Evolutionary conservation across 2,888 invertebrate species (phyloP), one percentile per base, ranked within the genome.

Genomic region (Leptura quadrifasciata): DNA sequence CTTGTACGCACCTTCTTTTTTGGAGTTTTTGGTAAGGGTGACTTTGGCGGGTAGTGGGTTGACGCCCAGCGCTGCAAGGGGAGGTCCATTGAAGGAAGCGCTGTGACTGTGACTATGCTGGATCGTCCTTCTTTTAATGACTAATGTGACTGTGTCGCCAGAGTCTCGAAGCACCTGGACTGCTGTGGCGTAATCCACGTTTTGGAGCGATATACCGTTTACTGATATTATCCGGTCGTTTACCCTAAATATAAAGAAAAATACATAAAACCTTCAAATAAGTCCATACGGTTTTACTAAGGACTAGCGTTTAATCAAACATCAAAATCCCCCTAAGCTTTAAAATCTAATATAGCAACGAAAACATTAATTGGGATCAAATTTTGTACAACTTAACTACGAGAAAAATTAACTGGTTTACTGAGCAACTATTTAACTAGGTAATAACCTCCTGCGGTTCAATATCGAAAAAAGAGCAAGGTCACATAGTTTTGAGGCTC

Each of bases 221-320:
- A 98, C 99, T 73, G 97, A 96, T 81, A 98, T 94, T 86, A 99
- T 98, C 81, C 99, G 93, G 91, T 99, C 99, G 90, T 99, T 99
- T 55, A 98, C 97, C 90, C 98, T 99, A 92, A 24, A 90, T 86
- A 79, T 74, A 80, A 74, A 31, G 8, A 31, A 2, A 31, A 31
- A 31, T 4, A 31, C 5, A 8, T 4, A 31, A 31, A 55, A 15
- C 15, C 47, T 54, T n/a, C n/a, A n/a, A n/a, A n/a, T 54, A 35
- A 64, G 20, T 9, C 15, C 8, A 17, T 52, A 8, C 6, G 17
- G 8, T 47, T 52, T 17, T 12, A 52, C 24, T 5, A n/a, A n/a
- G n/a, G n/a, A n/a, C n/a, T n/a, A n/a, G n/a, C n/a, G n/a, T n/a
- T n/a, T n/a, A n/a, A n/a, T n/a, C n/a, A n/a, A n/a, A n/a, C n/a